Evolutionary conservation across 2,888 invertebrate genomes (phyloP).

Genomic region (Plagodis pulveraria): DNA sequence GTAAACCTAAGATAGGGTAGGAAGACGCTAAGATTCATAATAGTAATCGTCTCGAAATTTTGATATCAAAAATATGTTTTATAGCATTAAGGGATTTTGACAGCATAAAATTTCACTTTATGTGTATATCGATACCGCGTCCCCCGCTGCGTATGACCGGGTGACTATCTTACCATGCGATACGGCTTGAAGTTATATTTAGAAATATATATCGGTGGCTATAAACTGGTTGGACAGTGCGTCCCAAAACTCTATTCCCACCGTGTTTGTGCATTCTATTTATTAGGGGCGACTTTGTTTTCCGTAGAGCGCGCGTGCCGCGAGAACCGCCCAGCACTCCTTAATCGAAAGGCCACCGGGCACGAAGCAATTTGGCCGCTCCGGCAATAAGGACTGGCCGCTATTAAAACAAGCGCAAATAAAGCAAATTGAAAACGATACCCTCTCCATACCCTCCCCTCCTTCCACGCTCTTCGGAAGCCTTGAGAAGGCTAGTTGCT

Average conservation of each 20-base stretch:
- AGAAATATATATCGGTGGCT: too few species aligned
- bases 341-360: slow-evolving; percentile 80
- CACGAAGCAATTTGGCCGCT: slow-evolving; percentile 82
- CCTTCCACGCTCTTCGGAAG: slow-evolving; percentile 25
- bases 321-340: slow-evolving; percentile 44
- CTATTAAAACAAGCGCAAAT: slow-evolving; percentile 84
- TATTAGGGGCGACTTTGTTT: slow-evolving; percentile 60
- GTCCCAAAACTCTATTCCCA: slow-evolving; percentile 27
- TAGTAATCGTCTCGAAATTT: too few species aligned
- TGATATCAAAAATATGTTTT: too few species aligned
- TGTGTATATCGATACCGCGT: too few species aligned
- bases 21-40: too few species aligned
- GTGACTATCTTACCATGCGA: too few species aligned
- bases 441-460: slow-evolving; percentile 53
- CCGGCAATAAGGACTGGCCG: slow-evolving; percentile 80
- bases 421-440: slow-evolving; percentile 83
- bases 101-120: too few species aligned
- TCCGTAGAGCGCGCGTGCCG: slow-evolving; percentile 51
- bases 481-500: slow-evolving; percentile 56
- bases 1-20: too few species aligned
- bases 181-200: too few species aligned
- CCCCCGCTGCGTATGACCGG: too few species aligned
- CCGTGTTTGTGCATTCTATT: slow-evolving; percentile 42
- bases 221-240: not conserved
- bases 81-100: too few species aligned